Evolutionary conservation across 2,113 vertebrate genomes (phyloP), one percentile per base, ranked within the genome.

Genomic region (Pipra filicauda): DNA sequence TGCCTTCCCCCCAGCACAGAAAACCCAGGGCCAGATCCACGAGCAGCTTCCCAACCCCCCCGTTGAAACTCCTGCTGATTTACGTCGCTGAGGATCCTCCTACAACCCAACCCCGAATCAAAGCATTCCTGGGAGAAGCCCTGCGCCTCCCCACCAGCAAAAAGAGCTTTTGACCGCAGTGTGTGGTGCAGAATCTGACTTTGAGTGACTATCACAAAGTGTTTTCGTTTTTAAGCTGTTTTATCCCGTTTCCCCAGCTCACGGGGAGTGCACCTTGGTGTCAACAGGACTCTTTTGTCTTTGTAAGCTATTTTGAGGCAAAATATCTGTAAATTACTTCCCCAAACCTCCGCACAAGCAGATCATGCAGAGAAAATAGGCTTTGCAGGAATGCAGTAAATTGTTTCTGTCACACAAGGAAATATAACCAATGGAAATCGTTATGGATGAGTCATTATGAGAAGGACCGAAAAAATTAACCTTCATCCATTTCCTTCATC

Each of bases 341-440:
- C 96, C 97, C 97, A 97, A 98, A 96, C 97, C 97, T 97, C 97
- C 94, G 67, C 95, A 97, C 97, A 95, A 98, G 97, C 92, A 96
- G 98, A 97, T 98, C 98, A 98, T 70, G 97, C 98, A 98, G 98
- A 98, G 98, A 98, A 98, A 98, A 98, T 98, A 97, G 98, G 97
- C 97, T 98, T 98, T 96, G 97, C 95, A 97, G 93, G 97, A 98
- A 98, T 85, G 94, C 97, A 97, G 98, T 97, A 98, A 98, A 98
- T 98, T 98, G 97, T 98, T 98, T 98, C 97, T 98, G 98, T 98
- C 98, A 97, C 98, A 97, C 97, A 97, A 98, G 97, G 97, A 98
- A 98, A 97, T 97, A 97, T 95, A 98, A 95, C 97, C 96, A 96
- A 94, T 94, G 96, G 97, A 97, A 98, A 98, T 96, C 84, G 76